Conservation (phyloP, 2,888 invertebrate species). For the Dasypogon diadema region DNA sequence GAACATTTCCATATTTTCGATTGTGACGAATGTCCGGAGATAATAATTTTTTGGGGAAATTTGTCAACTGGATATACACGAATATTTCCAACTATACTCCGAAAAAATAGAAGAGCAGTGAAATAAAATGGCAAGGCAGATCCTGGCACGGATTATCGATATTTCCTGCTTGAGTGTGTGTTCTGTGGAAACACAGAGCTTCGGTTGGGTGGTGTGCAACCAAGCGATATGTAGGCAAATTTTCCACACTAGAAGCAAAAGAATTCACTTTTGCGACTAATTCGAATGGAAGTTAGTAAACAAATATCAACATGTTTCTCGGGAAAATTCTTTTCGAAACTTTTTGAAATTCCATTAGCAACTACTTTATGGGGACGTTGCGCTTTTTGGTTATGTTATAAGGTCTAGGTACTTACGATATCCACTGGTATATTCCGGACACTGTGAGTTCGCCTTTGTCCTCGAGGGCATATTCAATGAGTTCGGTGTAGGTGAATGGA, state of each 20-base stretch:
- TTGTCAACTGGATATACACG: slow-evolving; percentile 29
- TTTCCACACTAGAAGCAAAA: slow-evolving; percentile 14
- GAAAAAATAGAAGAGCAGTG: slow-evolving; percentile 12
- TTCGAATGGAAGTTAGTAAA: slow-evolving; percentile 55
- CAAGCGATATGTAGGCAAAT: slow-evolving; percentile 16
- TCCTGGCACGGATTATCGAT: slow-evolving; percentile 55
- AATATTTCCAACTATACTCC: neutral
- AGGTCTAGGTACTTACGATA: slow-evolving; percentile 80
- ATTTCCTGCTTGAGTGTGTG: slow-evolving; percentile 47
- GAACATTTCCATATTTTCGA: neutral
- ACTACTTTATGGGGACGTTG: slow-evolving; percentile 19
- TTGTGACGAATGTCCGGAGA: neutral
- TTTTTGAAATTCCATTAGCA: slow-evolving; percentile 48
- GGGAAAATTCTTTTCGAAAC: slow-evolving; percentile 33
- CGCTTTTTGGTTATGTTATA: slow-evolving; percentile 24
- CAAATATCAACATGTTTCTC: slow-evolving; percentile 57
- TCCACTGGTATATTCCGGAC: slow-evolving; percentile 93
- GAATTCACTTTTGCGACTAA: slow-evolving; percentile 52
- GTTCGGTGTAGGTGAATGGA: slow-evolving; percentile 90
- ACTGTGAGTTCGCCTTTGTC: slow-evolving; percentile 90
- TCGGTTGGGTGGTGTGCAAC: slow-evolving; percentile 7
- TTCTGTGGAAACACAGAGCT: neutral
- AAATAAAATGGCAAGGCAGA: slow-evolving; percentile 37
- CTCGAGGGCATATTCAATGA: slow-evolving; percentile 87
- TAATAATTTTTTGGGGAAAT: slow-evolving; percentile 27